Evolutionary conservation across 2,113 vertebrate species (phyloP).

Genomic region (Pomatostomus ruficeps): DNA sequence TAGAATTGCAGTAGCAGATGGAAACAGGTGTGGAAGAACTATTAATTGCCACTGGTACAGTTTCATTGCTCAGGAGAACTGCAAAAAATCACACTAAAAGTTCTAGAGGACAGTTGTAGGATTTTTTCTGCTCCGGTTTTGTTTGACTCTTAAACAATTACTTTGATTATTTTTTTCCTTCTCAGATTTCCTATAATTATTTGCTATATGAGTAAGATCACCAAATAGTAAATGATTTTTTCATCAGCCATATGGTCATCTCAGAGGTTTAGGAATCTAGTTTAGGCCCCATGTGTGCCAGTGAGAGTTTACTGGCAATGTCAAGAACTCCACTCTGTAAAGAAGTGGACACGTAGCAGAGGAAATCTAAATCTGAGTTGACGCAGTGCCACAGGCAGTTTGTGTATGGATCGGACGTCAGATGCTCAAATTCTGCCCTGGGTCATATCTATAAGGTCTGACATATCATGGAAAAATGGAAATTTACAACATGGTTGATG

Average conservation of each 20-base stretch:
- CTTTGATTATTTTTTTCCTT: neutral
- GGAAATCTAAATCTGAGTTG: neutral
- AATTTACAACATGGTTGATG: neutral
- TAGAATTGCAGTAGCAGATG: neutral
- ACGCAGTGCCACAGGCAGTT: neutral
- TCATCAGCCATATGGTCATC: conserved; percentile 64
- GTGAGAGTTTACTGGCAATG: conserved; percentile 48
- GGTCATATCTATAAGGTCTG: neutral
- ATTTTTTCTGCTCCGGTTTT: neutral
- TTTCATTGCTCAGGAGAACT: neutral
- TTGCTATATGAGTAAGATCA: conserved; percentile 32
- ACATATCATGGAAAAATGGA: neutral
- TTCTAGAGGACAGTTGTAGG: neutral
- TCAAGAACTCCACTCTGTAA: conserved; percentile 37
- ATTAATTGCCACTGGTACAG: neutral
- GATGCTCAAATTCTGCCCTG: neutral
- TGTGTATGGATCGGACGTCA: neutral
- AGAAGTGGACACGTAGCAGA: conserved; percentile 19
- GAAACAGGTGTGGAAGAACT: neutral
- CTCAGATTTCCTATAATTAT: conserved; percentile 18
- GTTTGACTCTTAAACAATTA: neutral
- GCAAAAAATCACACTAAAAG: neutral
- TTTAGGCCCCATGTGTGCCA: conserved; percentile 61
- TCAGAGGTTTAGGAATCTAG: conserved; percentile 46
- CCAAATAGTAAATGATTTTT: conserved; percentile 55